A percentile compares a stretch with the other conserved stretches of the same genome.
These are phyloP conservation scores for Sporophila hypoxantha DNA, from an alignment of 2,113 vertebrate species.

Conservation along the genomic window DNA sequence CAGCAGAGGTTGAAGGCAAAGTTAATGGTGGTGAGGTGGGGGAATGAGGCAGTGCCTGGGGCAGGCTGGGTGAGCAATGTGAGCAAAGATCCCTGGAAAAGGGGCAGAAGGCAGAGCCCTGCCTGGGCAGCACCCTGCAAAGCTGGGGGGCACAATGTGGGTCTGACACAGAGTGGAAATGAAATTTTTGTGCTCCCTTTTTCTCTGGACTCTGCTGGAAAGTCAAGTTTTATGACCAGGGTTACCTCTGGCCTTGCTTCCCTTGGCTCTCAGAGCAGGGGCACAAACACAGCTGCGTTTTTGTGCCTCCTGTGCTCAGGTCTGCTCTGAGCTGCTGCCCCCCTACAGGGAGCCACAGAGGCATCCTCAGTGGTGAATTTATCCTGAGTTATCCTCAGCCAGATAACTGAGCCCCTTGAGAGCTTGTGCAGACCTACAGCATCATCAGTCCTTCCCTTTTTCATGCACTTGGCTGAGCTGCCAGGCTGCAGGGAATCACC, in stretches of 20 bases:
- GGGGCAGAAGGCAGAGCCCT: not conserved
- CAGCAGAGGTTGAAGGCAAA: slow-evolving; percentile 38
- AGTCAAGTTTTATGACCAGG: not conserved
- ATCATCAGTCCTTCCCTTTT: not conserved
- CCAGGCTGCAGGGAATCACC: not conserved
- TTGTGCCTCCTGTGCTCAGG: not conserved
- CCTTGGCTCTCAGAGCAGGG: fast-evolving
- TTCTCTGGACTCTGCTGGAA: not conserved
- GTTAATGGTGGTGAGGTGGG: not conserved
- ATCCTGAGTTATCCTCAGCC: not conserved
- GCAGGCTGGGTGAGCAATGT: not conserved
- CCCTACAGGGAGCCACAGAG: not conserved
- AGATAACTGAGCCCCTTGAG: not conserved
- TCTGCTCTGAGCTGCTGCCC: not conserved
- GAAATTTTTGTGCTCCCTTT: not conserved
- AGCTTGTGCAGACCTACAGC: not conserved
- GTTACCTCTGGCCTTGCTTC: not conserved
- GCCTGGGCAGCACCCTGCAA: not conserved
- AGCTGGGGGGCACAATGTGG: fast-evolving
- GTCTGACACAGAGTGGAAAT: not conserved
- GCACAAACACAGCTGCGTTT: fast-evolving
- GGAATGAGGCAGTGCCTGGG: not conserved
- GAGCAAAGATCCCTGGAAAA: not conserved
- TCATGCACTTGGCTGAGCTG: fast-evolving
- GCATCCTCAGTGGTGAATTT: not conserved